phyloP scores from a whole-genome alignment of 2,113 vertebrate genomes.

The Istiophorus platypterus region DNA sequence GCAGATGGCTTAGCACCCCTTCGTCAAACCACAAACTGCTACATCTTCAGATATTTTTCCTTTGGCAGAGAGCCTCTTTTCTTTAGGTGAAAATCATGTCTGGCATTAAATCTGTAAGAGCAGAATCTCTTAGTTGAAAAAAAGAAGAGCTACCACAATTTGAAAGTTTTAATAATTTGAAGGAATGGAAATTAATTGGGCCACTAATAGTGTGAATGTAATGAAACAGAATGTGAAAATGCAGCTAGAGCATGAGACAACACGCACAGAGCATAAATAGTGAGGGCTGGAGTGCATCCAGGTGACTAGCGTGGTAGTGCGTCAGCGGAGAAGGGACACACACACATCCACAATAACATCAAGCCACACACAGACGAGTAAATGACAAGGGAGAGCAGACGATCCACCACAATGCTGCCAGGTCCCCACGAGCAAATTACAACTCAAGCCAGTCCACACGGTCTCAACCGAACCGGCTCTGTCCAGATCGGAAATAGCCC shows the following conservation, averaged over 20 bases:
- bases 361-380: constrained; percentile 76
- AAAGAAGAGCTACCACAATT: neutral
- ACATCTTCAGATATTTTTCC: constrained; percentile 55
- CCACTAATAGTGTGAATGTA: constrained; percentile 3
- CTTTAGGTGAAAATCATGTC: constrained; percentile 46
- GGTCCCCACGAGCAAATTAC: constrained; percentile 71
- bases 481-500: constrained; percentile 40
- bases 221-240: constrained; percentile 35
- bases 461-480: constrained; percentile 50
- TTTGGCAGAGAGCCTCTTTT: constrained; percentile 13
- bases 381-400: constrained; percentile 78
- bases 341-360: constrained; percentile 52
- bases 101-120: constrained; percentile 9
- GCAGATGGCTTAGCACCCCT: constrained; percentile 50
- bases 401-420: constrained; percentile 61
- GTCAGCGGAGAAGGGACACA: constrained; percentile 59
- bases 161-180: constrained; percentile 11
- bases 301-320: constrained; percentile 54
- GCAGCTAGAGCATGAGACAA: constrained; percentile 22
- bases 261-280: constrained; percentile 11
- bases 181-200: constrained; percentile 29
- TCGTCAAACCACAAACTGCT: constrained; percentile 57
- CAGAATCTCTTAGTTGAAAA: constrained; percentile 21
- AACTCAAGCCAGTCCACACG: constrained; percentile 50
- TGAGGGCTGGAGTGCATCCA: constrained; percentile 53